Evolutionary conservation across 2,888 invertebrate genomes (phyloP).

Genomic region (Trichopoda pennipes): DNA sequence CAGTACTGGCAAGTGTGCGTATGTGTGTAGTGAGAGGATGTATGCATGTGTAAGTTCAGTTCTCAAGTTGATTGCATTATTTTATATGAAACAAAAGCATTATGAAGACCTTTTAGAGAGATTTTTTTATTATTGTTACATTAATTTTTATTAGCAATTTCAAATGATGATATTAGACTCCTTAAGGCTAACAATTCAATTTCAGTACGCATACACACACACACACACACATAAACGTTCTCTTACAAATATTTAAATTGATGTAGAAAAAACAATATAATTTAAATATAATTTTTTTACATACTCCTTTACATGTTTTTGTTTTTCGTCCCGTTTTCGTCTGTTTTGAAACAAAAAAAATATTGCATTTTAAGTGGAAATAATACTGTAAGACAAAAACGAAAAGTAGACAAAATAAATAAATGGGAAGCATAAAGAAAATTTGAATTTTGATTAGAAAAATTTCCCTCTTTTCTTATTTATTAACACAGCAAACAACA

Average conservation of each 20-base stretch:
- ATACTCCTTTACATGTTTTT: conserved; percentile 29
- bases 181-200: conserved; percentile 70
- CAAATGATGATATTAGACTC: conserved; percentile 35
- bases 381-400: conserved; percentile 6
- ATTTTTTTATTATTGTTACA: conserved; percentile 53
- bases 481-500: conserved; percentile 8
- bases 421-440: conserved; percentile 68
- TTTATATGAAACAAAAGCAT: conserved; percentile 63
- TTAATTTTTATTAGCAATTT: conserved; percentile 45
- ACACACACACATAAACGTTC: conserved; percentile 59
- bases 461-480: conserved; percentile 69
- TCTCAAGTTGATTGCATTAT: conserved; percentile 68
- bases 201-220: conserved; percentile 61
- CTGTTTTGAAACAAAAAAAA: background rate
- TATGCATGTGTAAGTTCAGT: too few species aligned
- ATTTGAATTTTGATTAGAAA: conserved; percentile 81
- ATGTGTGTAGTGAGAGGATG: conserved; percentile 17
- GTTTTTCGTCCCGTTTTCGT: background rate
- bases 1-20: background rate
- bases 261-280: conserved; percentile 4
- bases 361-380: conserved; percentile 18
- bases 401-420: background rate
- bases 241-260: background rate
- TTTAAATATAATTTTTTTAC: conserved; percentile 44
- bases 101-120: conserved; percentile 58